Base-by-base conservation (phyloP, 2,113 vertebrate genomes). In the Anoplopoma fimbria region DNA sequence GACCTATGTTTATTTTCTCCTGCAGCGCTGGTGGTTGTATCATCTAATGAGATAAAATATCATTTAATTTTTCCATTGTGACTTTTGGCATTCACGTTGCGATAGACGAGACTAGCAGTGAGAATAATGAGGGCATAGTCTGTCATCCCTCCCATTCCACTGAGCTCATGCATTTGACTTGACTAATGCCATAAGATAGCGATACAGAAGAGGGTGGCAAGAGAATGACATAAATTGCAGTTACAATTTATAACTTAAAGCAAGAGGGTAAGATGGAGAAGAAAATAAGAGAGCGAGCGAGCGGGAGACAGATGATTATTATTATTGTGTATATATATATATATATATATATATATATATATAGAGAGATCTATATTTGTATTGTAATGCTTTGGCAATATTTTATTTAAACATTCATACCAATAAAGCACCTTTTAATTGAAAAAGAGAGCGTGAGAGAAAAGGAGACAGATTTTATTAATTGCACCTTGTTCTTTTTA, bases 21-120 rank as follows among this genome's bases (percentile, higher is more conserved):
- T 57, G 75, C 27, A 72, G 63, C 14, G 31, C 21, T 69, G 29
- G 23, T 21, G 68, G 58, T 29, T 33, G 68, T 5, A 31, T 76
- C 45, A 67, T 87, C 34, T 17, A 34, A 53, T 12, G 65, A 74
- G 69, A 29, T 34, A 61, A 74, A 84, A 69, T 40, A 71, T 53
- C 4, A 71, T 74, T n/a, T 40, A 33, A n/a, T 77, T 70, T 72
- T 75, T 57, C 71, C 40, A 29, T 83, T 72, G 74, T 40, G 12
- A 74, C 57, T 77, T 82, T 63, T 78, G 42, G 74, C 31, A 73
- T 75, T 86, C 36, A 65, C 85, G 23, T 64, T 63, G 31, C 60
- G 73, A 86, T 73, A 63, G 71, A 71, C 17, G 19, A 65, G 53
- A 81, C 47, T 15, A 71, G n/a, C 49, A 69, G 69, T 42, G 69